Base-by-base conservation (phyloP, 1,140 invertebrate species). In the Macrostomum lignano region DNA sequence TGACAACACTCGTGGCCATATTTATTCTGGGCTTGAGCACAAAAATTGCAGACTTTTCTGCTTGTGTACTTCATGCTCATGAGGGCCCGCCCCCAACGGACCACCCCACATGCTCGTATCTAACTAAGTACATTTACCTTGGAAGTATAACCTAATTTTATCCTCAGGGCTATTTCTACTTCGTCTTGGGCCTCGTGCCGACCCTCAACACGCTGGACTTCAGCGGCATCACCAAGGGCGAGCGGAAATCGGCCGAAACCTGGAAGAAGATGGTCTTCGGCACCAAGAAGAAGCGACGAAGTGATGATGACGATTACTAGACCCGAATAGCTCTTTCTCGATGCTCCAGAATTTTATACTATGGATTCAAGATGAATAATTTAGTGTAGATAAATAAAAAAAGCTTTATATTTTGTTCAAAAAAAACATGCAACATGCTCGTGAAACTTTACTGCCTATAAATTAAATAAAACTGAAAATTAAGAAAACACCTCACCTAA, bases 121-220 rank as follows among this genome's bases (percentile, higher is more conserved):
- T n/a, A n/a, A n/a, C n/a, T n/a, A n/a, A n/a, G n/a, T n/a, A n/a
- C n/a, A n/a, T n/a, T n/a, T n/a, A n/a, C n/a, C n/a, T n/a, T n/a
- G n/a, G n/a, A n/a, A n/a, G n/a, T n/a, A n/a, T n/a, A n/a, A n/a
- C n/a, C n/a, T n/a, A n/a, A n/a, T n/a, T n/a, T n/a, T 9, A 15
- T 9, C 17, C 17, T 28, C 9, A 28, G 26, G 17, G 17, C 19
- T 28, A 28, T 9, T 28, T 28, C 19, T 28, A 28, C 17, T 28
- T 15, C 9, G 26, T 28, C 17, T 28, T 28, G 26, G 26, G 26
- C 3, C 26, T 13, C 26, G 17, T 28, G 4, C 26, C 26, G 3
- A 28, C 14, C 7, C 9, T 28, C 7, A 28, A 15, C 3, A 28
- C 14, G 14, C 9, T 28, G 4, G 26, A 28, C 9, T 28, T 28